Percentiles rank a stretch among this genome's conserved stretches.
These are phyloP conservation scores for Ceriagrion tenellum DNA, from an alignment of 2,888 invertebrate genomes.

Conservation along the genomic window DNA sequence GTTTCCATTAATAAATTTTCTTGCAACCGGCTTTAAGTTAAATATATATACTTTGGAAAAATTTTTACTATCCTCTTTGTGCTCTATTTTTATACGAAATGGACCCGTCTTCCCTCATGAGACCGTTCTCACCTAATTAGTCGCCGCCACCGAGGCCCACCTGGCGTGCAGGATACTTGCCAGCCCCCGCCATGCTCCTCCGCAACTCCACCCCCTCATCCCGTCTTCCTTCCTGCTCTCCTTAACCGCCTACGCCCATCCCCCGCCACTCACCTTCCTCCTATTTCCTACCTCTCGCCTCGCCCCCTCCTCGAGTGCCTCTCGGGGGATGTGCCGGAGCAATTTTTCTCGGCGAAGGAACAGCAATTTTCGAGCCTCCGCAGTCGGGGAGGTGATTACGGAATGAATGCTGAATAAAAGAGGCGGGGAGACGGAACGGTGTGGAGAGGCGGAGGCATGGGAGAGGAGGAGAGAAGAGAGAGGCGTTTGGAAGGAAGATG, in stretches of 20 bases:
- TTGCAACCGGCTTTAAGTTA: too few species aligned
- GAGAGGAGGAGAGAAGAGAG: background rate
- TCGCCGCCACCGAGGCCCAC: too few species aligned
- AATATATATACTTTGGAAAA: too few species aligned
- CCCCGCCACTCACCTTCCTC: background rate
- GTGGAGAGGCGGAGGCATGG: too few species aligned
- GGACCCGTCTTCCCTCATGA: too few species aligned
- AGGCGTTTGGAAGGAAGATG: background rate
- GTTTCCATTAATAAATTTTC: too few species aligned
- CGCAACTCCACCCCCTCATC: background rate
- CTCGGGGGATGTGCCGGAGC: constrained; percentile 36
- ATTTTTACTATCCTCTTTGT: too few species aligned
- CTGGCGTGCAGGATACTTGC: background rate
- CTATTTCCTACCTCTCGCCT: background rate
- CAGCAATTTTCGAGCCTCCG: constrained; percentile 41
- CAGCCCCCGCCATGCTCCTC: background rate
- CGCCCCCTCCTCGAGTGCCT: background rate
- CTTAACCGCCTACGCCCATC: background rate
- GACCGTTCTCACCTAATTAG: too few species aligned
- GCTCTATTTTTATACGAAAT: too few species aligned
- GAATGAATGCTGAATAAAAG: constrained; percentile 58
- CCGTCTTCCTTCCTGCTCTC: background rate
- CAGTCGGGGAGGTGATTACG: constrained; percentile 48
- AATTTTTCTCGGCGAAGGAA: constrained; percentile 42
- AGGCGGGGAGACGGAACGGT: background rate